Evolutionary conservation across 2,113 vertebrate genomes (phyloP).

Genomic region (Hypocryptadius cinnamomeus): DNA sequence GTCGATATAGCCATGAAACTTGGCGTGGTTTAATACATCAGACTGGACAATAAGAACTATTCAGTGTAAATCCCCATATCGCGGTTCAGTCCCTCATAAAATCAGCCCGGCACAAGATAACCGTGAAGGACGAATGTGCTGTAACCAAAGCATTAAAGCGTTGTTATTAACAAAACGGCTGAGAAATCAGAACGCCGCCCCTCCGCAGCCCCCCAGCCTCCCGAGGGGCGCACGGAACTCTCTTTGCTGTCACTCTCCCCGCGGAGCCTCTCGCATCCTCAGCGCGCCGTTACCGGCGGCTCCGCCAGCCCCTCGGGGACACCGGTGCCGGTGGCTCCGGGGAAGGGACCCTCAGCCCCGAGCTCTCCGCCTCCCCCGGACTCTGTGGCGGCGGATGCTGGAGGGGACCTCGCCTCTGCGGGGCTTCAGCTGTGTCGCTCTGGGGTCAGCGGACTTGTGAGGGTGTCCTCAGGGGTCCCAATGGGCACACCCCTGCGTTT

Average conservation of each 20-base stretch:
- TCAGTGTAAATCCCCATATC: neutral
- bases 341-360: too few species aligned
- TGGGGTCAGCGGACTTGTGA: neutral
- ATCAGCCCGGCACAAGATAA: neutral
- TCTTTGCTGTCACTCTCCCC: neutral
- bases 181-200: neutral
- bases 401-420: neutral
- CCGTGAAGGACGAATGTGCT: neutral
- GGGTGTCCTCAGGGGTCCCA: neutral
- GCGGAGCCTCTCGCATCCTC: neutral
- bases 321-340: neutral
- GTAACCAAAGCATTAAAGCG: neutral
- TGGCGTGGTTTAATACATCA: neutral
- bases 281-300: neutral
- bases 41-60: neutral
- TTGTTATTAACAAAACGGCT: neutral
- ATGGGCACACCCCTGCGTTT: neutral
- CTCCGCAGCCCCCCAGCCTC: neutral
- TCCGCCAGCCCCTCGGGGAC: neutral
- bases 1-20: neutral
- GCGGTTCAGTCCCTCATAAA: neutral
- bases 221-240: neutral
- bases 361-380: accelerated
- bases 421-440: neutral
- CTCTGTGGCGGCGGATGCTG: neutral